Evolutionary conservation across 37 sponge, comb jelly and placozoan species (phyloP).

Genomic region (Haliclona indistincta): DNA sequence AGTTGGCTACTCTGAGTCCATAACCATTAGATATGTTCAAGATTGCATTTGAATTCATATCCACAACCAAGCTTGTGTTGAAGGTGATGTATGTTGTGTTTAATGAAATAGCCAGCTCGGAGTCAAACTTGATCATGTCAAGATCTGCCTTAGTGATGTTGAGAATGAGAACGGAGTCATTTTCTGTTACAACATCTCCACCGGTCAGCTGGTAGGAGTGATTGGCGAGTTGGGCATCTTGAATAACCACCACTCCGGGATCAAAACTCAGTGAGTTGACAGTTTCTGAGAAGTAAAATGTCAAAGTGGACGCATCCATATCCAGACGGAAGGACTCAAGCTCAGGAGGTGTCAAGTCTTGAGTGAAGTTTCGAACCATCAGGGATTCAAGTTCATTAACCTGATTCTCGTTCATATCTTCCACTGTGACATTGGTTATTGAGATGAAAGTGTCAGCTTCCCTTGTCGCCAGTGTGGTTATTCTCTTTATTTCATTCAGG

Average conservation of each 20-base stretch:
- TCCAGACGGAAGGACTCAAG: conserved; percentile 74
- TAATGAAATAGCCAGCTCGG: conserved; percentile 30
- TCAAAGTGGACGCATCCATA: conserved; percentile 67
- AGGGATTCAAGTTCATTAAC: conserved; percentile 40
- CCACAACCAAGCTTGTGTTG: conserved; percentile 52
- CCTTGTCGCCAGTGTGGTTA: conserved; percentile 63
- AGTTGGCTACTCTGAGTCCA: conserved; percentile 39
- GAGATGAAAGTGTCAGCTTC: conserved; percentile 53
- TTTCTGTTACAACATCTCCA: conserved; percentile 56
- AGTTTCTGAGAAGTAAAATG: conserved; percentile 90
- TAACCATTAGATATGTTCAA: conserved; percentile 33
- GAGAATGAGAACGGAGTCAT: conserved; percentile 68
- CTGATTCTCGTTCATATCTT: conserved; percentile 83
- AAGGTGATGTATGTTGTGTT: conserved; percentile 67
- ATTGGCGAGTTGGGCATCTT: conserved; percentile 32
- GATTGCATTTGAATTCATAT: conserved; percentile 80
- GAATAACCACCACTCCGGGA: conserved; percentile 41
- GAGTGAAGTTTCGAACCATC: conserved; percentile 36
- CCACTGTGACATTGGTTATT: conserved; percentile 51
- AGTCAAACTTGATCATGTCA: conserved; percentile 72
- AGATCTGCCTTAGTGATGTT: conserved; percentile 70
- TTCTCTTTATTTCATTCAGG: conserved; percentile 74
- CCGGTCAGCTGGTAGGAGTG: conserved; percentile 60
- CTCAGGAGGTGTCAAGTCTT: conserved; percentile 59
- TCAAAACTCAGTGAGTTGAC: conserved; percentile 67